phyloP scores from a whole-genome alignment of 2,797 vertebrate species.

The Acrossocheilus fasciatus region DNA sequence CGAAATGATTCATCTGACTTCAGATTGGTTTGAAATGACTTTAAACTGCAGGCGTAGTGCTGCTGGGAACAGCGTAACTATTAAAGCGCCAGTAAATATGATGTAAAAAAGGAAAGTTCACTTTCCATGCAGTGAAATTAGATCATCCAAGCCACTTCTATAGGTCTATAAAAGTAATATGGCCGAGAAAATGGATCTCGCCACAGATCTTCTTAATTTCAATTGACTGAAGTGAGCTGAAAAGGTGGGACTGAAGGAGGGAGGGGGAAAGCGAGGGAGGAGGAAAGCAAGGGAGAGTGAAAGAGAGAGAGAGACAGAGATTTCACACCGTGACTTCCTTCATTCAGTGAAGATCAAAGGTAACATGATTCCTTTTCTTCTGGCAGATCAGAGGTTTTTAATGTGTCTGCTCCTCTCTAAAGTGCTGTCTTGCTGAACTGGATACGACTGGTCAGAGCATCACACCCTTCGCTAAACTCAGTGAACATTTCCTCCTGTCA shows the following conservation, averaged over 20 bases:
- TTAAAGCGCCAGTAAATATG: neutral
- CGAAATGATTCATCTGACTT: conserved; percentile 6
- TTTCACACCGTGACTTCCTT: conserved; percentile 44
- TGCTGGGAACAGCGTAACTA: neutral
- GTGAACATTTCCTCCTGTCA: conserved; percentile 31
- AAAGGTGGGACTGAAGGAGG: conserved; percentile 16
- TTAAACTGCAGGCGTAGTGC: neutral
- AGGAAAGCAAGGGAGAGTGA: neutral
- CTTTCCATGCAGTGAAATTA: neutral
- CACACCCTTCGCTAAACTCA: conserved; percentile 24
- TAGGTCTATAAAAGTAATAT: neutral
- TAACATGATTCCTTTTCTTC: conserved; percentile 53
- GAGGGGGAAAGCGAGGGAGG: neutral
- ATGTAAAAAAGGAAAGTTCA: conserved; percentile 11
- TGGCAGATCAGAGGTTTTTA: conserved; percentile 44
- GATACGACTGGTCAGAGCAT: conserved; percentile 15
- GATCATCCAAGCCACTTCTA: neutral
- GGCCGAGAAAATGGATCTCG: neutral
- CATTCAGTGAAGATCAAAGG: conserved; percentile 53
- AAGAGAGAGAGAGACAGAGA: conserved; percentile 16
- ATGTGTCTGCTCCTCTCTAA: conserved; percentile 29
- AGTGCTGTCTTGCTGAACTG: conserved; percentile 9
- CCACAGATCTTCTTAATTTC: conserved; percentile 15
- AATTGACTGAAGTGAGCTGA: conserved; percentile 14
- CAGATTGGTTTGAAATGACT: neutral